Conservation (phyloP, 2,888 invertebrate genomes). For the Dasysyrphus tricinctus region DNA sequence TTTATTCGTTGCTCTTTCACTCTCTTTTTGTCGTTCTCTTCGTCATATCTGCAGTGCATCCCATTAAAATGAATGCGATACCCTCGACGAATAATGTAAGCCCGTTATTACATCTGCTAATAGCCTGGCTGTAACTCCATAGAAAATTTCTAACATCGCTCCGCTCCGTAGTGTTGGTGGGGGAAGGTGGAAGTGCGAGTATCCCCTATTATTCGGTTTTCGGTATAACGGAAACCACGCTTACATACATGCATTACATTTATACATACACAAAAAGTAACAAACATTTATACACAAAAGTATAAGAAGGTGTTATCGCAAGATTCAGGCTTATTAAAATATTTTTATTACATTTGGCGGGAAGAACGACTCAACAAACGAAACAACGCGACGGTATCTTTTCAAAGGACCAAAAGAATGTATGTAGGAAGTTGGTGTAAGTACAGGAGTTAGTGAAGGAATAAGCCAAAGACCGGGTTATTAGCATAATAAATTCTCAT, state of each 20-base stretch:
- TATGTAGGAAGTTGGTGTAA: conserved; percentile 5
- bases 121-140: conserved; percentile 62
- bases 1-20: conserved; percentile 9
- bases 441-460: conserved; percentile 44
- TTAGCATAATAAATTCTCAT: conserved; percentile 75
- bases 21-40: conserved; percentile 15
- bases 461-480: conserved; percentile 69
- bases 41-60: conserved; percentile 68
- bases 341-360: conserved; percentile 66
- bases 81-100: conserved; percentile 73
- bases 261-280: background rate
- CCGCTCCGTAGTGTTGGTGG: background rate
- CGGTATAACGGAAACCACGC: conserved; percentile 24
- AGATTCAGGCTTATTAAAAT: conserved; percentile 72
- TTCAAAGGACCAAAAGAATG: conserved; percentile 59
- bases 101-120: conserved; percentile 75
- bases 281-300: conserved; percentile 32
- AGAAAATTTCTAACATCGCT: conserved; percentile 29
- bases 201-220: conserved; percentile 16
- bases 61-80: conserved; percentile 73
- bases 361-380: background rate
- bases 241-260: conserved; percentile 35
- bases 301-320: conserved; percentile 65
- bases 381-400: conserved; percentile 41
- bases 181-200: background rate